phyloP scores from a whole-genome alignment of 2,797 vertebrate genomes.

The Halcyon chelicuti region DNA sequence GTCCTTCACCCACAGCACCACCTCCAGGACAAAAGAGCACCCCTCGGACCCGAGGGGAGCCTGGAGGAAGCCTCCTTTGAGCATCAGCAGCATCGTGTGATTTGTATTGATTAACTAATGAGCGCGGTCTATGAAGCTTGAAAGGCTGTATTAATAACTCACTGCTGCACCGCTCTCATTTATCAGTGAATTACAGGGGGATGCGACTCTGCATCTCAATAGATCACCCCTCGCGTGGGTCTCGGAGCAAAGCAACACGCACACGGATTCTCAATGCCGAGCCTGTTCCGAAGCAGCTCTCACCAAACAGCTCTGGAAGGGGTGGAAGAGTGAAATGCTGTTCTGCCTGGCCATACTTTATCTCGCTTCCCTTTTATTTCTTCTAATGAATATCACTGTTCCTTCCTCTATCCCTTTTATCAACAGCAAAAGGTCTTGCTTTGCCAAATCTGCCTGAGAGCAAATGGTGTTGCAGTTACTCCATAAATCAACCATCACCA shows the following conservation, averaged over 20 bases:
- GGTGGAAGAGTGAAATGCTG: neutral
- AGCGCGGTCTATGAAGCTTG: slow-evolving; percentile 39
- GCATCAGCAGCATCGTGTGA: neutral
- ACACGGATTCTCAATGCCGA: neutral
- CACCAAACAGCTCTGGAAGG: neutral
- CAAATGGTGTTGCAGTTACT: slow-evolving; percentile 51
- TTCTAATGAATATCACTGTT: slow-evolving; percentile 29
- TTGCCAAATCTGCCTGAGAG: slow-evolving; percentile 61
- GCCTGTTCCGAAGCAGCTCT: neutral
- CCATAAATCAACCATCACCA: slow-evolving; percentile 66
- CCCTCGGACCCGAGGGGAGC: neutral
- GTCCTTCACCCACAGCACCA: neutral
- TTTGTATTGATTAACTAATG: slow-evolving; percentile 55
- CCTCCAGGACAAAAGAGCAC: neutral
- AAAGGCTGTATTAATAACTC: slow-evolving; percentile 57
- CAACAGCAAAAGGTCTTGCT: slow-evolving; percentile 45
- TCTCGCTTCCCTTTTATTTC: slow-evolving; percentile 47
- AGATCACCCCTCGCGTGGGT: neutral
- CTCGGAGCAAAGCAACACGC: neutral
- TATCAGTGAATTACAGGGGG: slow-evolving; percentile 46
- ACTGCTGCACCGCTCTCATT: slow-evolving; percentile 2
- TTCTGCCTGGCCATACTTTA: slow-evolving; percentile 25
- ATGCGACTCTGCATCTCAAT: slow-evolving; percentile 37
- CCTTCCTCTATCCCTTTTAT: slow-evolving; percentile 36
- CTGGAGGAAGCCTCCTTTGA: neutral